phyloP scores from a whole-genome alignment of 2,888 invertebrate genomes.

The Melinaea marsaeus region DNA sequence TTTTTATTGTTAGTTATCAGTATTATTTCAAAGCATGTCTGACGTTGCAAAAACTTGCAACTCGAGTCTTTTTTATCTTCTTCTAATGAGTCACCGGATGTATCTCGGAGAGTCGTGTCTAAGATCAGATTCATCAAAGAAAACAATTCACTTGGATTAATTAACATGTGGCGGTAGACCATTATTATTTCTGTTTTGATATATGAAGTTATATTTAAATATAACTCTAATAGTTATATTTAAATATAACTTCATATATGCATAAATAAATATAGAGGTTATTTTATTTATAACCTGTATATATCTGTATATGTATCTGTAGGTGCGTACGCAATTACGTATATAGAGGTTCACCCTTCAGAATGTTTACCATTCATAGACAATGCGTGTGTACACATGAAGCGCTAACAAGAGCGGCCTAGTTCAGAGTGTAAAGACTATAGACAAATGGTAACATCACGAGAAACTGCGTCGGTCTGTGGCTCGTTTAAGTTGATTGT shows the following conservation, averaged over 20 bases:
- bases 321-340: conserved; percentile 3
- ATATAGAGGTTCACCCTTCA: background rate
- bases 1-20: background rate
- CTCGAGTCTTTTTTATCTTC: background rate
- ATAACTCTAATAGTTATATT: too few relatives aligned
- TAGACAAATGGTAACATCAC: conserved; percentile 56
- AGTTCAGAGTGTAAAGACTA: conserved; percentile 47
- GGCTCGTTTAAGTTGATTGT: conserved; percentile 63
- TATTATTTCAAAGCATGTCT: background rate
- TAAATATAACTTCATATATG: too few relatives aligned
- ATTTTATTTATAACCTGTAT: too few relatives aligned
- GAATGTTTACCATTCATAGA: conserved; percentile 45
- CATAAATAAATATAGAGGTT: too few relatives aligned
- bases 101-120: background rate
- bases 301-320: too few relatives aligned
- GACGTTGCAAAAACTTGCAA: background rate
- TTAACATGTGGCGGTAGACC: too few relatives aligned
- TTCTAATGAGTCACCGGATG: conserved; percentile 1
- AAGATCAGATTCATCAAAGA: background rate
- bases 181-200: too few relatives aligned
- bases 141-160: conserved; percentile 7
- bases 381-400: conserved; percentile 41
- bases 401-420: conserved; percentile 69
- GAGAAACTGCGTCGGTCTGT: conserved; percentile 50
- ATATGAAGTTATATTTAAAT: too few relatives aligned